Base-by-base conservation (phyloP, 2,113 vertebrate genomes). In the Silurus meridionalis region DNA sequence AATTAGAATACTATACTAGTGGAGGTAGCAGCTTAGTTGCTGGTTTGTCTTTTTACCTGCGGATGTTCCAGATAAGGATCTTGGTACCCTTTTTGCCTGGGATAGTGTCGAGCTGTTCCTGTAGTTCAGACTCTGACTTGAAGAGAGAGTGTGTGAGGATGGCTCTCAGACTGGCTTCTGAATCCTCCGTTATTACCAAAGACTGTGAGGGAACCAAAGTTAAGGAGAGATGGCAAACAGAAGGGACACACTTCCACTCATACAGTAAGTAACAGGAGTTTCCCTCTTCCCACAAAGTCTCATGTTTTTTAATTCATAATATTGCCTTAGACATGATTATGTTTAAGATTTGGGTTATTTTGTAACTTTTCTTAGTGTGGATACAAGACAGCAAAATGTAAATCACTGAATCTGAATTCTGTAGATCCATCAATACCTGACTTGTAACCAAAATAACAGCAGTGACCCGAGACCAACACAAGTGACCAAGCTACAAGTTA, bases 11-110 rank as follows among this genome's bases (percentile, higher is more conserved):
- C 4, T 79, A 57, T 60, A 8, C 21, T 25, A 74, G 5, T 48
- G 5, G 55, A 66, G 21, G 23, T 2, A 85, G 53, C 66, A 85
- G 50, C 55, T 83, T 5, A 75, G 7, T 58, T 37, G 53, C 52
- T 28, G 74, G 74, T 55, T 25, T 75, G 50, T 77, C 14, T 8
- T 79, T 37, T 61, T 7, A 97, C 96, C 96, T 96, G 91, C 91
- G 91, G 52, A 96, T 93, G 88, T 95, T 97, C 96, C 96, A 96
- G 93, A 96, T 96, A 86, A 97, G 91, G 90, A 97, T 95, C 85
- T 94, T 94, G 46, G 93, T 96, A 89, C 96, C 96, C 91, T 96
- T 97, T 90, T 96, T 96, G 87, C 94, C 94, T 60, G 89, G 91
- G 84, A 97, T 95, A 23, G 95, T 93, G 92, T 95, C 89, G 37